Percentiles rank a stretch among this genome's conserved stretches.
phyloP scores from a whole-genome alignment of 1,140 invertebrate genomes.

The Geopemphigus sp. region DNA sequence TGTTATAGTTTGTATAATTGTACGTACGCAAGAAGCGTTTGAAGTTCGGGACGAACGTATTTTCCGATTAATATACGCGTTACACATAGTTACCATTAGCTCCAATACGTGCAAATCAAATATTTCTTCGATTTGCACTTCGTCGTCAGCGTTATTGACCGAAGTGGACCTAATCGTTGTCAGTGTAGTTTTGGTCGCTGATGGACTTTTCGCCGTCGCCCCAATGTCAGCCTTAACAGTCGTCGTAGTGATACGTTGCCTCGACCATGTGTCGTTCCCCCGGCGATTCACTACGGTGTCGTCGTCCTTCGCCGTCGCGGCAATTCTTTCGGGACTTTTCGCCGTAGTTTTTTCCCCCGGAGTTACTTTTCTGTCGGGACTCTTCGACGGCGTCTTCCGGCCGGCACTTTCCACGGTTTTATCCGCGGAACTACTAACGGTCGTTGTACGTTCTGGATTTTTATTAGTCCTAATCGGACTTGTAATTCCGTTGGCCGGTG shows the following conservation, averaged over 20 bases:
- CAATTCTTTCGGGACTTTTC: constrained; percentile 5
- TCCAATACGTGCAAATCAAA: constrained; percentile 68
- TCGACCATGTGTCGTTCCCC: background rate
- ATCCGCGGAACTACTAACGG: background rate
- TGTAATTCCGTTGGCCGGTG: background rate
- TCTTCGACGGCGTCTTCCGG: background rate
- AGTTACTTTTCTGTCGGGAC: constrained; percentile 11
- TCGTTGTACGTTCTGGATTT: constrained; percentile 9
- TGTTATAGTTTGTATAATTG: no score
- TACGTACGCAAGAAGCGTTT: no score
- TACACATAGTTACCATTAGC: constrained; percentile 60
- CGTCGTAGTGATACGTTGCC: background rate
- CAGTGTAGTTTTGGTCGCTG: background rate
- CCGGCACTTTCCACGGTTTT: background rate
- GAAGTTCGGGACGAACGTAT: no score
- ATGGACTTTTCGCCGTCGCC: background rate
- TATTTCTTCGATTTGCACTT: constrained; percentile 67
- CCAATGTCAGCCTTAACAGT: background rate
- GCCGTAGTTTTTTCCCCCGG: background rate
- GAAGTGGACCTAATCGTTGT: background rate
- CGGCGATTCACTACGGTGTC: background rate
- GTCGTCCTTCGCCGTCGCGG: background rate
- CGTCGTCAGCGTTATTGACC: constrained; percentile 52
- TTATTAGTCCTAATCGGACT: background rate
- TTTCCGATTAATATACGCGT: no score